Evolutionary conservation across 2,797 vertebrate species (phyloP).

Genomic region (Heteromormyrus szaboi): DNA sequence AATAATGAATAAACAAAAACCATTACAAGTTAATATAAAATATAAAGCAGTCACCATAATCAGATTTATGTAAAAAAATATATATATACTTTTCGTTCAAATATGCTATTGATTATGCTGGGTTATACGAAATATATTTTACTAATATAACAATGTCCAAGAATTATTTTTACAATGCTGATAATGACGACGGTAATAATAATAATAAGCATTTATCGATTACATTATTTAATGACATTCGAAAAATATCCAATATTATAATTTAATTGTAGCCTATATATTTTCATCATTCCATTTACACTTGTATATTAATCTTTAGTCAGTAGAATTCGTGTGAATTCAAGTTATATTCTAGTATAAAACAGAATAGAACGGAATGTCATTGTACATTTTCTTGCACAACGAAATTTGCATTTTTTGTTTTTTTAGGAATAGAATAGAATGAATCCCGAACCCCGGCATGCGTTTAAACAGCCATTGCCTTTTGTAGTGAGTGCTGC

Average conservation of each 20-base stretch:
- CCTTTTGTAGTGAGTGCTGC: not conserved
- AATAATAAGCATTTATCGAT: not conserved
- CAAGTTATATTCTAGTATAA: not conserved
- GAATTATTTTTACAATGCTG: not conserved
- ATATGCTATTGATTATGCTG: not conserved
- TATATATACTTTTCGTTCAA: not conserved
- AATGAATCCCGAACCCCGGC: not conserved
- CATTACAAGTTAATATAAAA: not conserved
- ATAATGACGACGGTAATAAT: not conserved
- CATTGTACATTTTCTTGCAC: not conserved
- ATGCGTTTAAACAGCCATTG: not conserved
- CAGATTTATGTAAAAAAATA: not conserved
- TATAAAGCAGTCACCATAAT: not conserved
- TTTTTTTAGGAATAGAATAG: not conserved
- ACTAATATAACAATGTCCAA: not conserved
- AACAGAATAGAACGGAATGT: not conserved
- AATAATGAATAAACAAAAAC: not conserved
- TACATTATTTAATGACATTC: not conserved
- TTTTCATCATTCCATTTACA: not conserved
- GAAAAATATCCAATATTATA: not conserved
- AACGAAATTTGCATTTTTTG: not conserved
- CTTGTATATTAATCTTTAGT: not conserved
- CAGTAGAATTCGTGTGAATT: not conserved
- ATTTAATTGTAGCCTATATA: not conserved
- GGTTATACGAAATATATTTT: not conserved